Percentiles rank a stretch among this genome's conserved stretches.
Evolutionary conservation across 2,113 vertebrate species (phyloP).

Genomic region (Bostrychus sinensis): DNA sequence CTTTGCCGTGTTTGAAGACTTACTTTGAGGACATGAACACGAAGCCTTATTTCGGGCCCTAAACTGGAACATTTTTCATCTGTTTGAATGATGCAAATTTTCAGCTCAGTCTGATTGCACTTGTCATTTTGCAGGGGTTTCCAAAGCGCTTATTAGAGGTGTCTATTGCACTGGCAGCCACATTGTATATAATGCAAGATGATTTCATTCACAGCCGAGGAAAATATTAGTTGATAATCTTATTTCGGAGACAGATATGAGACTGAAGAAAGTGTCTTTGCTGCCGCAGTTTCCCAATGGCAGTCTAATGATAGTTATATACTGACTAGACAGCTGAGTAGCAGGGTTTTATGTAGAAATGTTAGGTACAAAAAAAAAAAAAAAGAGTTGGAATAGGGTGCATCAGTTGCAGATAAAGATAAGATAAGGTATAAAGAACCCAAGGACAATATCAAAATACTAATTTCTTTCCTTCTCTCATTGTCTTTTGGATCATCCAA

Average conservation of each 20-base stretch:
- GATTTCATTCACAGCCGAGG: conserved; percentile 36
- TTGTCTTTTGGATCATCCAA: too few relatives aligned
- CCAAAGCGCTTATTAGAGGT: conserved; percentile 24
- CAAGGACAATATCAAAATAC: too few relatives aligned
- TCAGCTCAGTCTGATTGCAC: conserved; percentile 46
- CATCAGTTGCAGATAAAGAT: neutral
- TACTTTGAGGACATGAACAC: conserved; percentile 69
- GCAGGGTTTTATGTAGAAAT: conserved; percentile 32
- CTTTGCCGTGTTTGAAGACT: conserved; percentile 53
- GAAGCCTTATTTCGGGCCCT: conserved; percentile 48
- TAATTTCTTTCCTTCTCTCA: too few relatives aligned
- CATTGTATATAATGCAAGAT: conserved; percentile 18
- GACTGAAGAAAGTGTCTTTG: conserved; percentile 34
- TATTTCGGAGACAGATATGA: conserved; percentile 27
- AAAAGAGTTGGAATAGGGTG: conserved; percentile 29
- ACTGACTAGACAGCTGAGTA: conserved; percentile 33
- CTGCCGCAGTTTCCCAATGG: conserved; percentile 34
- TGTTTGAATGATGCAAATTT: conserved; percentile 52
- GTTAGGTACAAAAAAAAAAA: conserved; percentile 36
- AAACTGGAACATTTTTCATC: conserved; percentile 51
- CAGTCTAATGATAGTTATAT: conserved; percentile 43
- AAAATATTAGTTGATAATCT: conserved; percentile 25
- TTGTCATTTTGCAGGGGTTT: conserved; percentile 55
- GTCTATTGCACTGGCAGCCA: conserved; percentile 25
- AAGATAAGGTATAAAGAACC: too few relatives aligned